Base-by-base conservation (phyloP, 1,140 invertebrate species). In the Dendroctonus ponderosae region DNA sequence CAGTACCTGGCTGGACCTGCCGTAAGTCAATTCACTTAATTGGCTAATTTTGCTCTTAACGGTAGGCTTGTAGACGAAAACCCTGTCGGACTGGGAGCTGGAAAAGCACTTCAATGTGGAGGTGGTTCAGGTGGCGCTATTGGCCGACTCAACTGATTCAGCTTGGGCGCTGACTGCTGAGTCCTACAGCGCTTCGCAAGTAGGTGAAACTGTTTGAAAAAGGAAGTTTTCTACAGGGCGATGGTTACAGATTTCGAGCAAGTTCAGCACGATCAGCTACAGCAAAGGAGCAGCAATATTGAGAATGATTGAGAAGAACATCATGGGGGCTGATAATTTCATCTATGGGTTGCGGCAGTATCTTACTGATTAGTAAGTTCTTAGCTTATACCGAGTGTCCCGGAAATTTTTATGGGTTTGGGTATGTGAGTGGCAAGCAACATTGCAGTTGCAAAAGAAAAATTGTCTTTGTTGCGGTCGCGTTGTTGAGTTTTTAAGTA, bases 231-330 rank as follows among this genome's bases (percentile, higher is more conserved):
- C 2, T n/a, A 52, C 11, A 52, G 15, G 11, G 44, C 9, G 44
- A 46, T 9, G 44, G 9, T 46, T 46, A 26, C 44, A 69, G 54
- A 56, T 85, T 2, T 76, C 78, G 2, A 74, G 74, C 6, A 86
- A 86, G 79, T 88, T 87, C 64, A 80, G 82, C 11, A 80, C 79
- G 7, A 83, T 87, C 53, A 82, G 82, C 3, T 87, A 87, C 66
- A 85, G 83, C 65, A 88, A 88, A 75, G 86, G 85, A 26, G 88
- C 84, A 1, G 79, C 84, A 7, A 75, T 93, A 8, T 85, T 93
- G 14, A 81, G 89, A 64, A 92, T 92, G 91, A 86, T 91, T 72
- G 81, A 86, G 48, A 41, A 56, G 68, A 83, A 88, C 73, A 84
- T 89, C 46, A 80, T 93, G 14, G 87, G 88, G 3, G 77, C 81